Conservation (phyloP, 2,113 vertebrate species). For the Hypocryptadius cinnamomeus region DNA sequence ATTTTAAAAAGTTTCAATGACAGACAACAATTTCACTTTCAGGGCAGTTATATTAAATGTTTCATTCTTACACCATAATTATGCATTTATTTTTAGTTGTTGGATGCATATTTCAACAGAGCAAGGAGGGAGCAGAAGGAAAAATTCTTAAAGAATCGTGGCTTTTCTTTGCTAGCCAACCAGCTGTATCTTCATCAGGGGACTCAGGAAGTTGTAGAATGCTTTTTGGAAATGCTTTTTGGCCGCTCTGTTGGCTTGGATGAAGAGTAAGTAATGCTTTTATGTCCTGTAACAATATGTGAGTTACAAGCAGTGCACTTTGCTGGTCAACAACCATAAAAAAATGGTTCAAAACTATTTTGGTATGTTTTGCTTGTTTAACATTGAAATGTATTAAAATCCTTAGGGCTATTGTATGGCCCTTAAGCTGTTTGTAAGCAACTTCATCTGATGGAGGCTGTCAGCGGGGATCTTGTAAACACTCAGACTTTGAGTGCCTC, state of each 20-base stretch:
- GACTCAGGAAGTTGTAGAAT: slow-evolving; percentile 86
- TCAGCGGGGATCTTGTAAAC: background rate
- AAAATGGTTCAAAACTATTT: background rate
- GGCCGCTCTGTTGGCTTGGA: slow-evolving; percentile 83
- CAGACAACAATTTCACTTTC: background rate
- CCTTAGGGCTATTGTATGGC: background rate
- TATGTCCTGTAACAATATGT: background rate
- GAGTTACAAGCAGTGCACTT: background rate
- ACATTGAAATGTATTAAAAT: background rate
- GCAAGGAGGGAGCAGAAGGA: slow-evolving; percentile 94
- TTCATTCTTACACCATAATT: background rate
- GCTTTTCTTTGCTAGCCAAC: slow-evolving; percentile 95
- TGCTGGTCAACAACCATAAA: background rate
- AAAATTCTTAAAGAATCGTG: slow-evolving; percentile 93
- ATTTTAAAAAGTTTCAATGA: background rate
- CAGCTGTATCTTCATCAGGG: slow-evolving; percentile 94
- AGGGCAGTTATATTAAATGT: background rate
- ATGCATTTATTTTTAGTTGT: slow-evolving; percentile 74
- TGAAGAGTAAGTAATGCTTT: slow-evolving; percentile 83
- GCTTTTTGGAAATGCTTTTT: slow-evolving; percentile 92
- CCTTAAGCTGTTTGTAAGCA: background rate
- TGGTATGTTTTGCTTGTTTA: background rate
- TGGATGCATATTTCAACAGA: slow-evolving; percentile 93
- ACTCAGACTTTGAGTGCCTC: background rate
- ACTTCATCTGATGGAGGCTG: background rate